A percentile compares a stretch with the other conserved stretches of the same genome.
These are phyloP conservation scores for Apamea sordens DNA, from an alignment of 2,888 invertebrate species.

Conservation along the genomic window DNA sequence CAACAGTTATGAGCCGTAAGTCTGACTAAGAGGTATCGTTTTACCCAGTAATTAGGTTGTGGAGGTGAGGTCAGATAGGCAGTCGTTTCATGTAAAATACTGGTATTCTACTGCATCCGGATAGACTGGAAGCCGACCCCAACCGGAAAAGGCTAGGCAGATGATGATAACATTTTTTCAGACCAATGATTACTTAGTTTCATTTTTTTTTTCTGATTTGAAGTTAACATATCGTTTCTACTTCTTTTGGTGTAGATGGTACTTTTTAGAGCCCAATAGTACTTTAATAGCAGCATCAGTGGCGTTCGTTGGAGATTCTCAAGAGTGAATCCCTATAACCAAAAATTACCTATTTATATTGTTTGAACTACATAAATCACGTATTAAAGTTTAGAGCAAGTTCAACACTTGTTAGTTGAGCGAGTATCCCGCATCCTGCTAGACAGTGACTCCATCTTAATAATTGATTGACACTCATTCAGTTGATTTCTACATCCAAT, in stretches of 20 bases:
- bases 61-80: neutral
- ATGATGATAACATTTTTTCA: too few relatives aligned
- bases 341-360: neutral
- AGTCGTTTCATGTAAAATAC: too few relatives aligned
- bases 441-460: conserved; percentile 53
- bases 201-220: too few relatives aligned
- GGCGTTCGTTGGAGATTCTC: neutral
- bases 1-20: too few relatives aligned
- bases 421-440: conserved; percentile 64
- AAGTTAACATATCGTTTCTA: neutral
- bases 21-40: too few relatives aligned
- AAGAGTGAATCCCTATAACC: neutral
- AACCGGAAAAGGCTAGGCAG: neutral
- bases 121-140: neutral
- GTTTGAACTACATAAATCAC: neutral
- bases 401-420: neutral
- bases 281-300: neutral
- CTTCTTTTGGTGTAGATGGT: too few relatives aligned
- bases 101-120: neutral
- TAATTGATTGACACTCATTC: conserved; percentile 43
- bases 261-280: neutral
- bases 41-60: too few relatives aligned
- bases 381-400: neutral
- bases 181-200: too few relatives aligned
- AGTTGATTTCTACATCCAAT: conserved; percentile 17